phyloP scores from a whole-genome alignment of 2,113 vertebrate genomes.

The Sturnus vulgaris region DNA sequence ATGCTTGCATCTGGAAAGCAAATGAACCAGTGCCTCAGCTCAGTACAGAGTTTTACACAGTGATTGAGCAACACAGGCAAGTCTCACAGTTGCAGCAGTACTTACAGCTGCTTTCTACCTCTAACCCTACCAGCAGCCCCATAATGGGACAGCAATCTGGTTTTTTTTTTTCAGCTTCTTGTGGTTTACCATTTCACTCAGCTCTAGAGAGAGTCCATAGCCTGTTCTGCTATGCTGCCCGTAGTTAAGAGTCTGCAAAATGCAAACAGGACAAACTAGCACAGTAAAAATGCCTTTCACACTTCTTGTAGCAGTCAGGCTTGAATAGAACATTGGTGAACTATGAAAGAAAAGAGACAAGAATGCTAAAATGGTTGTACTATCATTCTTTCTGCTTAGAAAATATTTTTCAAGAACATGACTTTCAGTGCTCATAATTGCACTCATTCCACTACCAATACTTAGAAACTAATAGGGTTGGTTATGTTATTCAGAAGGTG shows the following conservation, averaged over 20 bases:
- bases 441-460: not conserved
- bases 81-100: not conserved
- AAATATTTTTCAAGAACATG: not conserved
- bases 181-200: not conserved
- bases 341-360: not conserved
- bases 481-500: not conserved
- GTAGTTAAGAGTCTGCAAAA: not conserved
- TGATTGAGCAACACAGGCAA: not conserved
- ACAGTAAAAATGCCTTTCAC: not conserved
- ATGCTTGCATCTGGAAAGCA: not conserved
- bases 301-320: not conserved
- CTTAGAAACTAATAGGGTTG: not conserved
- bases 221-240: not conserved
- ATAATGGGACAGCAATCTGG: not conserved
- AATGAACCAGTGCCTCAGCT: not conserved
- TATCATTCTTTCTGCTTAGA: not conserved
- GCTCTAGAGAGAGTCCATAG: not conserved
- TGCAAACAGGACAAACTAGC: not conserved
- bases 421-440: not conserved
- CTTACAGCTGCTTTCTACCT: not conserved
- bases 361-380: not conserved
- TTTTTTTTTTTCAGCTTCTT: conserved; percentile 7
- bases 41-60: not conserved
- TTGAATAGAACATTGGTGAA: not conserved
- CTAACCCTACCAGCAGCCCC: not conserved